A percentile compares a stretch with the other conserved stretches of the same genome.
These are phyloP conservation scores for Podarcis raffonei DNA, from an alignment of 2,113 vertebrate genomes.

Conservation along the genomic window DNA sequence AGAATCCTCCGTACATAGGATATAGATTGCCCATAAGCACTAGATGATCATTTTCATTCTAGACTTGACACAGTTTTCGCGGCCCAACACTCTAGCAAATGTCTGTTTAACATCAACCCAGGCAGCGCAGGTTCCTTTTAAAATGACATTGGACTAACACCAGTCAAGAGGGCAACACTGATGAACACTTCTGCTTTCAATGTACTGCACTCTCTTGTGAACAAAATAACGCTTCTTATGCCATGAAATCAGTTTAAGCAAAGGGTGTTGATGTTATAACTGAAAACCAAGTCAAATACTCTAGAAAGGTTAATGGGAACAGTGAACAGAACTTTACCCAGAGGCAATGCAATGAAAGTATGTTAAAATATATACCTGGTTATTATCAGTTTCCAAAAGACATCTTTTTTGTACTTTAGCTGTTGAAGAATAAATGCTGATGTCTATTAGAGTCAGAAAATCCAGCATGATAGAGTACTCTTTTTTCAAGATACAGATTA, in stretches of 20 bases:
- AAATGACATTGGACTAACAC: neutral
- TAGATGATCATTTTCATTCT: conserved; percentile 23
- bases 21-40: neutral
- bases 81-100: neutral
- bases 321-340: neutral
- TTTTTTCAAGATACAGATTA: neutral
- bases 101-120: neutral
- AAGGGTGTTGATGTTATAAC: conserved; percentile 55
- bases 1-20: neutral
- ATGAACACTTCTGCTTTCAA: neutral
- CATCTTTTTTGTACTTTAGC: neutral
- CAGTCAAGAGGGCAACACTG: neutral
- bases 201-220: neutral
- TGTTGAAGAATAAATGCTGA: neutral
- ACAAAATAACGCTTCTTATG: conserved; percentile 5
- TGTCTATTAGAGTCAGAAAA: neutral
- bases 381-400: neutral
- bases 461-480: neutral
- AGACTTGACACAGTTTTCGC: neutral
- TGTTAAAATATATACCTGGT: neutral
- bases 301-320: conserved; percentile 54
- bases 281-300: conserved; percentile 36
- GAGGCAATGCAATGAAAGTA: neutral
- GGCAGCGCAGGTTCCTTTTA: neutral
- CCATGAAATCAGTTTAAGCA: conserved; percentile 12